Conservation (phyloP, 23 tunicate genomes). For the Ascidia mentula region DNA sequence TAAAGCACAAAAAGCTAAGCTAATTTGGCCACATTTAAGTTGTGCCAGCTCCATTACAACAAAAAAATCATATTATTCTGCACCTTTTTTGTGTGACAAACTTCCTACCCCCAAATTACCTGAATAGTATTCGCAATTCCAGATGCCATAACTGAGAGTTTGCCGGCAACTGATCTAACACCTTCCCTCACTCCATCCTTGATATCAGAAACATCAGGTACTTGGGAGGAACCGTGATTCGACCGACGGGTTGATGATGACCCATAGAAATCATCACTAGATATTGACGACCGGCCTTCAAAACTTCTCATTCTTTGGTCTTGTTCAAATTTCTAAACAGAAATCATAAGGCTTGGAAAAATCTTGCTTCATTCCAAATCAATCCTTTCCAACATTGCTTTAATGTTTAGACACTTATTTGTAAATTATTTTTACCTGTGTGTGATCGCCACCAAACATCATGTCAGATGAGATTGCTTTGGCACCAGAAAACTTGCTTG, state of each 20-base stretch:
- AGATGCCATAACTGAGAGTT: conserved; percentile 62
- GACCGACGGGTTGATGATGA: not conserved
- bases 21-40: too few relatives aligned
- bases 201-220: conserved; percentile 59
- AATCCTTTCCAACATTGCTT: too few relatives aligned
- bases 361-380: too few relatives aligned
- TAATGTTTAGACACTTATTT: too few relatives aligned
- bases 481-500: conserved; percentile 47
- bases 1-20: too few relatives aligned
- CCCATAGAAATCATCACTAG: conserved; percentile 67
- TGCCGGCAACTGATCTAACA: conserved; percentile 84
- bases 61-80: too few relatives aligned
- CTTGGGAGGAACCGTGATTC: conserved; percentile 23
- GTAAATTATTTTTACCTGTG: too few relatives aligned
- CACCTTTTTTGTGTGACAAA: too few relatives aligned
- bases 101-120: too few relatives aligned
- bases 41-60: too few relatives aligned
- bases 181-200: conserved; percentile 90
- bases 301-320: conserved; percentile 50
- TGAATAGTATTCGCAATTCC: conserved; percentile 63
- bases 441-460: conserved; percentile 44
- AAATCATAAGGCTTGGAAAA: too few relatives aligned
- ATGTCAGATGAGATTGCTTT: conserved; percentile 73
- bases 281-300: conserved; percentile 65
- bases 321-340: not conserved